Conservation (phyloP, 2,113 vertebrate species). For the Paramisgurnus dabryanus region DNA sequence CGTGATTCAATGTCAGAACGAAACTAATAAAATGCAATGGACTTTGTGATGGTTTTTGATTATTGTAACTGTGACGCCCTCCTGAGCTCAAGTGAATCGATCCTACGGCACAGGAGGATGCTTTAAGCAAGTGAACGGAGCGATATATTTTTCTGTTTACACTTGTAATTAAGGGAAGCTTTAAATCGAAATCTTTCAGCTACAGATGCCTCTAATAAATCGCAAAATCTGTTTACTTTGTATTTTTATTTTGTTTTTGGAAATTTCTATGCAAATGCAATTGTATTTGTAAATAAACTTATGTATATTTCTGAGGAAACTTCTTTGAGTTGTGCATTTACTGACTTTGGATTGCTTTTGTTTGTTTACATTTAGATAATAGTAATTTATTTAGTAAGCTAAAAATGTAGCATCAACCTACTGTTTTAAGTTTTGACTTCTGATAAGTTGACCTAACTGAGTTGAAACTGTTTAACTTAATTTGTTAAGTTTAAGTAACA, state of each 20-base stretch:
- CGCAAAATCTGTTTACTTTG: slow-evolving; percentile 66
- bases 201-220: slow-evolving; percentile 54
- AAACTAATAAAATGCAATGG: slow-evolving; percentile 7
- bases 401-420: too few relatives aligned
- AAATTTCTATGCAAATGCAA: slow-evolving; percentile 71
- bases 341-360: slow-evolving; percentile 6
- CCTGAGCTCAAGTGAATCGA: not conserved
- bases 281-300: slow-evolving; percentile 77
- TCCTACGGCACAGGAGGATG: not conserved
- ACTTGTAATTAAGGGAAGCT: slow-evolving; percentile 32
- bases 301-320: slow-evolving; percentile 68
- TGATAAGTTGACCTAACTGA: too few relatives aligned
- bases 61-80: slow-evolving; percentile 32
- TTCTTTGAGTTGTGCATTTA: not conserved
- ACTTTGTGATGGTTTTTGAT: not conserved
- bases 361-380: too few relatives aligned
- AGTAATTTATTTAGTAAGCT: too few relatives aligned
- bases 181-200: slow-evolving; percentile 38
- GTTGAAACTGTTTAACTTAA: too few relatives aligned
- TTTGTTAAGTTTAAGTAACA: too few relatives aligned
- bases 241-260: slow-evolving; percentile 65
- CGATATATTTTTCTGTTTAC: slow-evolving; percentile 42
- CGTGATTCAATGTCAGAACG: not conserved
- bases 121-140: slow-evolving; percentile 32
- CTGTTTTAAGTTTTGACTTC: too few relatives aligned